These are phyloP conservation scores for Epinotia brunnichana DNA, from an alignment of 2,888 invertebrate species.

Conservation along the genomic window DNA sequence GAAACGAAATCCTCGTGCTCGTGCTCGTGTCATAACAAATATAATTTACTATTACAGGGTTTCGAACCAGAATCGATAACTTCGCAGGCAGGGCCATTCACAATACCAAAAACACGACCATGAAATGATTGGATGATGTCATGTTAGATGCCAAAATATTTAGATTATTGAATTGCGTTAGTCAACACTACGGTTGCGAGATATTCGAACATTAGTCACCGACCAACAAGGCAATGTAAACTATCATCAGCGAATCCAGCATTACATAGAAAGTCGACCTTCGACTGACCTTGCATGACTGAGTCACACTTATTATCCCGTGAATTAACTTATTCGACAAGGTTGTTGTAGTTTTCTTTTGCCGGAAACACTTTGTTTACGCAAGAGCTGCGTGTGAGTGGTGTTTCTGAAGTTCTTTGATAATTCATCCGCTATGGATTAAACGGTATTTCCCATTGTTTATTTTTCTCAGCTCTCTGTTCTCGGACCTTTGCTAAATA, in stretches of 20 bases:
- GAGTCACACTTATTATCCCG: constrained; percentile 36
- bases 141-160: neutral
- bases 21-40: neutral
- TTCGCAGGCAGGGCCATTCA: neutral
- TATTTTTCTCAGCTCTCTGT: neutral
- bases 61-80: neutral
- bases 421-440: neutral
- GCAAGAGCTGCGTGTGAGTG: neutral
- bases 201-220: constrained; percentile 56
- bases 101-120: neutral
- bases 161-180: constrained; percentile 2
- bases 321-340: constrained; percentile 25
- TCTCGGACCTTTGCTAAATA: neutral
- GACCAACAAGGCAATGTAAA: constrained; percentile 54
- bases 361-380: constrained; percentile 16
- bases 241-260: constrained; percentile 52
- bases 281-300: constrained; percentile 35
- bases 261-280: constrained; percentile 40
- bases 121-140: neutral
- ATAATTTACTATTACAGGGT: neutral
- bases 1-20: neutral
- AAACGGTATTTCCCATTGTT: neutral
- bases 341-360: constrained; percentile 29
- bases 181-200: constrained; percentile 1
- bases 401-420: neutral